Percentiles rank a stretch among this genome's conserved stretches.
Conservation (phyloP, 2,888 invertebrate species). For the Drosophila yooni region DNA sequence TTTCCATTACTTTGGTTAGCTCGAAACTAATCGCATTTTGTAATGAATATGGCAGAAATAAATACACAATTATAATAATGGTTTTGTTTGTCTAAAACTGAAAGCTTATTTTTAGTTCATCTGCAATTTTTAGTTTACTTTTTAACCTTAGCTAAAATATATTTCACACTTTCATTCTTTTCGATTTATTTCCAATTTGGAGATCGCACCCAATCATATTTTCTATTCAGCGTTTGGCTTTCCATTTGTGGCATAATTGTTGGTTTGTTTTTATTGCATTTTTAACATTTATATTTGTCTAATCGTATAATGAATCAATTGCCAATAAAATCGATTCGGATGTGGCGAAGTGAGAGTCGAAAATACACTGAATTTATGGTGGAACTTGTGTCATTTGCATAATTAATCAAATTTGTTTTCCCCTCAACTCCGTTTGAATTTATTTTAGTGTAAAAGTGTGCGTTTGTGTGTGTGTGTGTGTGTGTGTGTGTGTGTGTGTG, state of each 20-base stretch:
- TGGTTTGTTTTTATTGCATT: not conserved
- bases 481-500: not conserved
- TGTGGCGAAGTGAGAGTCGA: not conserved
- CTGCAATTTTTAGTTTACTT: not conserved
- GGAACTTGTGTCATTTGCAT: slow-evolving; percentile 60
- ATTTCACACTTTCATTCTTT: not conserved
- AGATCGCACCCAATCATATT: not conserved
- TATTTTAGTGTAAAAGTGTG: slow-evolving; percentile 13
- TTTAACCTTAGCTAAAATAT: not conserved
- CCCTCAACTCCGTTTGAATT: slow-evolving; percentile 7
- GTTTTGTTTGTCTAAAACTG: not conserved
- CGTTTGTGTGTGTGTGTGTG: slow-evolving; percentile 2
- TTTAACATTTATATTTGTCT: slow-evolving; percentile 1
- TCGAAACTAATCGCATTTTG: not conserved
- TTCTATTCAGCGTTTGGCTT: not conserved
- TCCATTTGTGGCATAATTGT: not conserved
- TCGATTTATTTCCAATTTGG: not conserved
- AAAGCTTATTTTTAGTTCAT: not conserved
- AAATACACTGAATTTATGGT: slow-evolving; percentile 2
- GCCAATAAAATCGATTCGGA: slow-evolving; percentile 6
- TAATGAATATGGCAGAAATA: not conserved
- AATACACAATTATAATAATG: not conserved
- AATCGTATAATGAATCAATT: slow-evolving; percentile 4
- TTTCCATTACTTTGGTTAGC: not conserved
- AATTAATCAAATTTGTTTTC: slow-evolving; percentile 29